Evolutionary conservation across 2,888 invertebrate species (phyloP), one percentile per base, ranked within the genome.

Genomic region (Liopterus haemorrhoidalis): DNA sequence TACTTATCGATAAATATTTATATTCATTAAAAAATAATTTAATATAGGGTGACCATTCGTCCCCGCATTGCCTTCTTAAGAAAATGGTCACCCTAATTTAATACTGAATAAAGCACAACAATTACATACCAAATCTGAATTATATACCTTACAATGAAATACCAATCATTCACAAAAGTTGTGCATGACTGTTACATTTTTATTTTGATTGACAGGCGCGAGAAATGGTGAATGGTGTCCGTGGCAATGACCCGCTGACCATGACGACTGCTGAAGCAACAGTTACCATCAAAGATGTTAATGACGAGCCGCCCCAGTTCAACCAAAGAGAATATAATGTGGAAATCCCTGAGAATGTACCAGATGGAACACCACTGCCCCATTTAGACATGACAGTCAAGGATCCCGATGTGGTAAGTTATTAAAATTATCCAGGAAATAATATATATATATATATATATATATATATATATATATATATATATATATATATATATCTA

Each of bases 281-380:
- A 1, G 78, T 93, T 38, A 89, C 86, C 27, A 85, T 92, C 54
- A 81, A 82, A 56, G 92, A 92, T 63, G 87, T 91, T 1, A 92
- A 92, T 65, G 92, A 92, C 61, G 89, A 89, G 54, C 84, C 89
- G 0, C 92, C 92, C 0, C 72, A 75, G 31, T 92, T 92, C 68
- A 88, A 88, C 68, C 75, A 77, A 31, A 75, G 83, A 32, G 90
- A 91, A 64, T 91, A 89, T 68, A 75, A 74, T 54, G 82, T 88
- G 9, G 79, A 82, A 49, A 78, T 92, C 50, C 81, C 85, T 0
- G 92, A 93, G 67, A 89, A 89, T 57, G 78, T 89, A 6, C 80
- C 85, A 0, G 73, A 81, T 21, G 90, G 88, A 6, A 86, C 90
- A 0, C 84, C 87, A 0, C 68, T 93, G 21, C 87, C 89, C 0